phyloP scores from a whole-genome alignment of 2,113 vertebrate species.

The Fukomys damarensis region DNA sequence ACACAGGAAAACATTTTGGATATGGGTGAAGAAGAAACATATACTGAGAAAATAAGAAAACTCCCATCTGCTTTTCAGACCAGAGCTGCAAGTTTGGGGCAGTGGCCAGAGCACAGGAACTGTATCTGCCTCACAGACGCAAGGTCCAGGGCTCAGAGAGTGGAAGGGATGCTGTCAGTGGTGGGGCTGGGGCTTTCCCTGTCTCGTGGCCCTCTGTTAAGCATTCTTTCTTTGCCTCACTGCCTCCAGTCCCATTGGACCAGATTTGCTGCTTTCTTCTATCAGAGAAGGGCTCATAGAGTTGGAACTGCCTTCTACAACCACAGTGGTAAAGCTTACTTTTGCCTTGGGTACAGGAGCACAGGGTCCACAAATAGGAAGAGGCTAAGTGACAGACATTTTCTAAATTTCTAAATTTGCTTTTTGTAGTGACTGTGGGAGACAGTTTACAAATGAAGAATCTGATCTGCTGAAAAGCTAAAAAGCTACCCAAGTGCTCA shows the following conservation, averaged over 20 bases:
- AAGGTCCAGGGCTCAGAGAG: background rate
- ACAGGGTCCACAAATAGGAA: background rate
- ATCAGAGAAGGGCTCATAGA: no score
- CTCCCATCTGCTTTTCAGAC: background rate
- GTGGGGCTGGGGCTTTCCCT: no score
- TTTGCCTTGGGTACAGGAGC: background rate
- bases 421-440: background rate
- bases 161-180: no score
- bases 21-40: slow-evolving; percentile 59
- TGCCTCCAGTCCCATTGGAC: background rate
- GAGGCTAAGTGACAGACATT: background rate
- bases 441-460: background rate
- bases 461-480: background rate
- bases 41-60: background rate
- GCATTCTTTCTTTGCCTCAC: background rate
- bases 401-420: background rate
- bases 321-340: background rate
- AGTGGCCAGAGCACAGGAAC: no score
- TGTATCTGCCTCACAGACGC: background rate
- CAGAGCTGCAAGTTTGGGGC: background rate
- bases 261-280: background rate
- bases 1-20: slow-evolving; percentile 71
- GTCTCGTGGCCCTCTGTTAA: background rate
- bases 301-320: background rate
- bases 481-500: background rate